These are phyloP conservation scores for Pyralis farinalis DNA, from an alignment of 2,888 invertebrate genomes.

Conservation along the genomic window DNA sequence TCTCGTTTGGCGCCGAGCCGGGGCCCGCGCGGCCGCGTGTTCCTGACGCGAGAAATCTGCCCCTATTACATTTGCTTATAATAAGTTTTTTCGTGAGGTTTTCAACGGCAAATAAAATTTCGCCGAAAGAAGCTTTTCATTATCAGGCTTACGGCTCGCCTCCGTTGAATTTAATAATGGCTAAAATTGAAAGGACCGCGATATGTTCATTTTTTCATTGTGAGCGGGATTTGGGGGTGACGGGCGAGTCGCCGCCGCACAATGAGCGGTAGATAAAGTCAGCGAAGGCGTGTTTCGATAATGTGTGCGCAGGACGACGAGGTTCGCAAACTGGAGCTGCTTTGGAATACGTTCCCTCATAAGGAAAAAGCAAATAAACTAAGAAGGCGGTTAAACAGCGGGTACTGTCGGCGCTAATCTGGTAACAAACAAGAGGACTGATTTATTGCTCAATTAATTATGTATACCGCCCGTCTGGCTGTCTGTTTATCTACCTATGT, in stretches of 20 bases:
- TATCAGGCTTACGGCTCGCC: conserved; percentile 24
- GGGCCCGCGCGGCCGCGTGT: background rate
- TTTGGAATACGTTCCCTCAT: too few relatives aligned
- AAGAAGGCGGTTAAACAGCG: too few relatives aligned
- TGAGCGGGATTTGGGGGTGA: conserved; percentile 8
- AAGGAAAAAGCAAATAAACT: too few relatives aligned
- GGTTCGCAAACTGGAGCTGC: too few relatives aligned
- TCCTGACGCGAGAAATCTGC: conserved; percentile 14
- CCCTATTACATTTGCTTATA: conserved; percentile 29
- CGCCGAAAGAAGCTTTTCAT: conserved; percentile 19
- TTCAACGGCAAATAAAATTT: conserved; percentile 23
- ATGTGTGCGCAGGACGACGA: background rate
- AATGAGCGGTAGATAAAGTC: background rate
- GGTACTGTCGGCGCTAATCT: too few relatives aligned
- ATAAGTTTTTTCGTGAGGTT: conserved; percentile 23
- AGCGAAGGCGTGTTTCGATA: background rate
- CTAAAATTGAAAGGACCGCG: conserved; percentile 27
- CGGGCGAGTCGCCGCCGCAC: background rate
- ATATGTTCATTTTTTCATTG: conserved; percentile 23
- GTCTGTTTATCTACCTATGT: too few relatives aligned
- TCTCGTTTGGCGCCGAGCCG: conserved; percentile 21
- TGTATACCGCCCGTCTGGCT: too few relatives aligned
- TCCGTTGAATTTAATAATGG: conserved; percentile 30
- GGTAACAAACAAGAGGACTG: too few relatives aligned
- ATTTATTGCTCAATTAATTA: too few relatives aligned